Evolutionary conservation across 1,140 invertebrate genomes (phyloP).

Genomic region (Cardiocondyla obscurior): DNA sequence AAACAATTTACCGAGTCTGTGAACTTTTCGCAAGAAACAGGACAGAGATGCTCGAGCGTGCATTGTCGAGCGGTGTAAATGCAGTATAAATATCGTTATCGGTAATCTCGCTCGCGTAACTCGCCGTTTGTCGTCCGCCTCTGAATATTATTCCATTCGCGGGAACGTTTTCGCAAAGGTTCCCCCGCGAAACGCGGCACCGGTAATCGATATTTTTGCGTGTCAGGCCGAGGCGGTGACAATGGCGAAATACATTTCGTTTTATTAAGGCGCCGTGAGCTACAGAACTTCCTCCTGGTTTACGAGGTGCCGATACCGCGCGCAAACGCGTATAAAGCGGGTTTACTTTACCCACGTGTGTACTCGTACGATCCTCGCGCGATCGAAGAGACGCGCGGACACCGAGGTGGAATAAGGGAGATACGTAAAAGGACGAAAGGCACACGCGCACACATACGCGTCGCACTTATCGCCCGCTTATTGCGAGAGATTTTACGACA

Average conservation of each 20-base stretch:
- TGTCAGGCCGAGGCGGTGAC: constrained; percentile 38
- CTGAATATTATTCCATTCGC: constrained; percentile 11
- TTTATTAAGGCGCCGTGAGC: constrained; percentile 62
- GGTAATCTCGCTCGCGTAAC: background rate
- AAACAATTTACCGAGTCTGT: too few relatives aligned
- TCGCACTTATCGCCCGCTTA: constrained; percentile 51
- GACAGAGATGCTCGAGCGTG: background rate
- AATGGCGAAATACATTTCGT: constrained; percentile 56
- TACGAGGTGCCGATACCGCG: constrained; percentile 68
- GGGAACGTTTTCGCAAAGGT: constrained; percentile 26
- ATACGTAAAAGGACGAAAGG: constrained; percentile 45
- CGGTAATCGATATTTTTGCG: constrained; percentile 62
- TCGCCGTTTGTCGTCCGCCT: background rate
- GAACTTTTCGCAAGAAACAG: background rate
- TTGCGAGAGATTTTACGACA: constrained; percentile 44
- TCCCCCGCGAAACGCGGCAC: background rate
- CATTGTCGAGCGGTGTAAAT: background rate
- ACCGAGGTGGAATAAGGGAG: constrained; percentile 19
- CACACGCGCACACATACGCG: background rate
- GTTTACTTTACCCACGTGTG: constrained; percentile 53
- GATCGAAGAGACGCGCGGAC: constrained; percentile 36
- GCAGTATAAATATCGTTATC: constrained; percentile 22
- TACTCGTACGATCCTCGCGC: constrained; percentile 11
- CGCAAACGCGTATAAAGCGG: constrained; percentile 65
- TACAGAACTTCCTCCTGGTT: constrained; percentile 70